These are phyloP conservation scores for Allolobophora icterica DNA, from an alignment of 2,888 invertebrate genomes.

Conservation along the genomic window DNA sequence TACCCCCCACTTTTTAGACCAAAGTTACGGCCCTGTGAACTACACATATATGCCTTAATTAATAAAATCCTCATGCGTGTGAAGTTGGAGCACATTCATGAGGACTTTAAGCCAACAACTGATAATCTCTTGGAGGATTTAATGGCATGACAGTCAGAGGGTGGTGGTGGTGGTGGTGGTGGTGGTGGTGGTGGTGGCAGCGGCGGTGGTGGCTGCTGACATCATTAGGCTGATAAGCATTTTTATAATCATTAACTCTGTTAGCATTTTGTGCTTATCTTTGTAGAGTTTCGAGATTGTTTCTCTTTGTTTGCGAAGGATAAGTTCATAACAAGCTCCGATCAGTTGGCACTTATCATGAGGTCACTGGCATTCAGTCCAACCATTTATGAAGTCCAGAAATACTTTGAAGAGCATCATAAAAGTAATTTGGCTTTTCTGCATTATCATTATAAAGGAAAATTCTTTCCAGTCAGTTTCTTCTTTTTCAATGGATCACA, in stretches of 20 bases:
- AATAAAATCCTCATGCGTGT: not conserved
- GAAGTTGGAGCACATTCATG: not conserved
- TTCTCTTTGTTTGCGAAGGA: slow-evolving; percentile 84
- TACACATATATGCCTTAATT: no score
- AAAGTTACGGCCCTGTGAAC: no score
- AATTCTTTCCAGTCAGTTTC: not conserved
- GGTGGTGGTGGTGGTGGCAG: not conserved
- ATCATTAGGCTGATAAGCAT: not conserved
- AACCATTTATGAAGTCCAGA: slow-evolving; percentile 86
- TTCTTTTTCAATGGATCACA: not conserved
- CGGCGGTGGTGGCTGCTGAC: not conserved
- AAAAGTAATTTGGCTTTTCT: not conserved
- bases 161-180: not conserved
- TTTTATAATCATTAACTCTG: not conserved
- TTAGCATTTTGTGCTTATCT: not conserved
- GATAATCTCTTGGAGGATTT: not conserved
- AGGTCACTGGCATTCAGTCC: slow-evolving; percentile 91
- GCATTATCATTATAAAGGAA: not conserved
- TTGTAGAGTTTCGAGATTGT: slow-evolving; percentile 89
- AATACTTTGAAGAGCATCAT: slow-evolving; percentile 68
- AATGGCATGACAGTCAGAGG: not conserved
- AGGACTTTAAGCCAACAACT: not conserved
- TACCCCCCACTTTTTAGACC: no score
- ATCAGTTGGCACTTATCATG: slow-evolving; percentile 92
- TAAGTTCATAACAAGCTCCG: slow-evolving; percentile 84